These are phyloP conservation scores for Poecilobothrus nobilitatus DNA, from an alignment of 2,888 invertebrate genomes.

Conservation along the genomic window DNA sequence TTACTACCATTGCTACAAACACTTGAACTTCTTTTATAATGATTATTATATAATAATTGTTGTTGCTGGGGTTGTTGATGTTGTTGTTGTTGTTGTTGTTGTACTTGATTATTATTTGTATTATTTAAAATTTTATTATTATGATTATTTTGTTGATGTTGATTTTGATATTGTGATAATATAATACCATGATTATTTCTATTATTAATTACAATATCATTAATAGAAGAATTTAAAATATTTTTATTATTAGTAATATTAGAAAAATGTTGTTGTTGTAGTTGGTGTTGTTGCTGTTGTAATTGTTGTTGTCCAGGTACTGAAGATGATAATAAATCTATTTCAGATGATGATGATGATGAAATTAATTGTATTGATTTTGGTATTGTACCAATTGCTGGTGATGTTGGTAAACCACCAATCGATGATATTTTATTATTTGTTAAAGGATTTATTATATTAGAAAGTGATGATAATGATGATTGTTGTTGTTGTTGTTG, in stretches of 20 bases:
- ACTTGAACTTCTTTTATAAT: constrained; percentile 33
- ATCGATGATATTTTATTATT: neutral
- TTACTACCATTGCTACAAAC: constrained; percentile 38
- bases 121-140: too few species aligned
- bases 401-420: neutral
- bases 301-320: neutral
- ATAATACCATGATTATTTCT: neutral
- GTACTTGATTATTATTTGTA: constrained; percentile 9
- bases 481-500: neutral
- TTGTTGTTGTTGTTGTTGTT: constrained; percentile 27
- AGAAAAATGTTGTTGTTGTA: constrained; percentile 10
- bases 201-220: neutral
- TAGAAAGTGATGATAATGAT: constrained; percentile 9
- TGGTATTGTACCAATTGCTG: neutral
- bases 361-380: neutral
- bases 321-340: neutral
- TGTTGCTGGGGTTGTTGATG: constrained; percentile 26
- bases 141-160: neutral
- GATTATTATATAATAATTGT: constrained; percentile 16
- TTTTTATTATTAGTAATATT: neutral
- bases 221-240: neutral
- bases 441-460: too few species aligned
- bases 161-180: neutral
- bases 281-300: too few species aligned
- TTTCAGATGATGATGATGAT: neutral